These are phyloP conservation scores for Pristiophorus japonicus DNA, from an alignment of 2,113 vertebrate species.

Conservation along the genomic window DNA sequence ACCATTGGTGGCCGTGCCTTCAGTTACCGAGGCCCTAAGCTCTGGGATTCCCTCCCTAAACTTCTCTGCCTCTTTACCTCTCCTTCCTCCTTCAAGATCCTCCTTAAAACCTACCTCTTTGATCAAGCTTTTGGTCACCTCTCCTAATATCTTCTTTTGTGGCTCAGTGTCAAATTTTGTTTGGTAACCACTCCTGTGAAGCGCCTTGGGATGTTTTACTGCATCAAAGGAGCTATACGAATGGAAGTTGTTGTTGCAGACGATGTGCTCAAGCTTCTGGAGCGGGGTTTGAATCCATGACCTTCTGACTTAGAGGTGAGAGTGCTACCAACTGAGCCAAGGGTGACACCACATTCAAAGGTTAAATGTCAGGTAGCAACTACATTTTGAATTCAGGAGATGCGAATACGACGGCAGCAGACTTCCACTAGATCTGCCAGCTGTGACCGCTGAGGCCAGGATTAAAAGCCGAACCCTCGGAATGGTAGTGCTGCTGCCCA, in stretches of 20 bases:
- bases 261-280: not conserved
- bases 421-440: not conserved
- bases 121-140: not conserved
- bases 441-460: not conserved
- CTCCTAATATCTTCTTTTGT: not conserved
- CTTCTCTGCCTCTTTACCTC: not conserved
- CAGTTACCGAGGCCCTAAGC: not conserved
- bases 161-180: not conserved
- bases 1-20: not conserved
- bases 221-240: not conserved
- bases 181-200: not conserved
- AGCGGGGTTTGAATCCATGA: not conserved
- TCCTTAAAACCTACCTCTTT: not conserved
- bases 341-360: not conserved
- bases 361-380: constrained; percentile 7
- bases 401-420: not conserved
- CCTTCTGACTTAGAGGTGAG: not conserved
- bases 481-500: not conserved
- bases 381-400: not conserved
- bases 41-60: not conserved
- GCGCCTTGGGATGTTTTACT: not conserved
- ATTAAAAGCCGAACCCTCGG: not conserved
- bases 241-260: not conserved
- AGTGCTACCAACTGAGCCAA: not conserved
- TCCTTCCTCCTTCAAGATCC: not conserved